These are phyloP conservation scores for Acropora yongei DNA, from an alignment of 64 coral and sea anemone genomes.

Conservation along the genomic window DNA sequence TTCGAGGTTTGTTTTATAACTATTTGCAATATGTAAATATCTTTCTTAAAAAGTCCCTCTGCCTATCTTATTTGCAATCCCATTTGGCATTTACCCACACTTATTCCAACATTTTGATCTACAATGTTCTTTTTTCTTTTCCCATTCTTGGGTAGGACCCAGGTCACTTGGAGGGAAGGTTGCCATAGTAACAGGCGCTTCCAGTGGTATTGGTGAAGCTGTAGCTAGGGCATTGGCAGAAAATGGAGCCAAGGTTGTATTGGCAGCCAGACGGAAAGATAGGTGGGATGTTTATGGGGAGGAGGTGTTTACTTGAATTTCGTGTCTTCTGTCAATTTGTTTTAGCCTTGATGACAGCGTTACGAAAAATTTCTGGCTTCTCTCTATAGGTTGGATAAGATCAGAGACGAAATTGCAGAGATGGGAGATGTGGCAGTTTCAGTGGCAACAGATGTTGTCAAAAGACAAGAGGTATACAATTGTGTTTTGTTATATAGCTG, in stretches of 20 bases:
- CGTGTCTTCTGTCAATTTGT: too few species aligned
- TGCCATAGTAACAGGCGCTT: conserved; percentile 93
- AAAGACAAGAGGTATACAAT: conserved; percentile 63
- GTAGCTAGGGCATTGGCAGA: conserved; percentile 73
- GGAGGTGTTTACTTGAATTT: neutral
- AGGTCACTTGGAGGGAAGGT: conserved; percentile 81
- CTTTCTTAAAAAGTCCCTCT: too few species aligned
- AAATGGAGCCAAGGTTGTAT: conserved; percentile 83
- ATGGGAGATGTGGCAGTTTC: conserved; percentile 82
- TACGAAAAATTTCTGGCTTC: neutral
- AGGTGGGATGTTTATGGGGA: conserved; percentile 19
- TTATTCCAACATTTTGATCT: neutral
- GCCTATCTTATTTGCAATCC: too few species aligned
- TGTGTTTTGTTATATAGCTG: too few species aligned
- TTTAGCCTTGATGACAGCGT: neutral
- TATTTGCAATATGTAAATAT: too few species aligned
- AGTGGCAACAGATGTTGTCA: conserved; percentile 76
- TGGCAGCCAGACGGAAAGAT: conserved; percentile 84
- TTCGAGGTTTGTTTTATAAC: conserved; percentile 60
- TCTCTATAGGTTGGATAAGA: conserved; percentile 52
- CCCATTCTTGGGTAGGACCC: conserved; percentile 56
- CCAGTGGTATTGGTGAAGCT: conserved; percentile 86
- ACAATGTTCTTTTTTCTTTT: neutral
- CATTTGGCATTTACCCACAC: too few species aligned
- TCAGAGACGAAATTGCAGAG: conserved; percentile 76